phyloP scores from a whole-genome alignment of 2,888 invertebrate genomes.

The Neoascia interrupta region DNA sequence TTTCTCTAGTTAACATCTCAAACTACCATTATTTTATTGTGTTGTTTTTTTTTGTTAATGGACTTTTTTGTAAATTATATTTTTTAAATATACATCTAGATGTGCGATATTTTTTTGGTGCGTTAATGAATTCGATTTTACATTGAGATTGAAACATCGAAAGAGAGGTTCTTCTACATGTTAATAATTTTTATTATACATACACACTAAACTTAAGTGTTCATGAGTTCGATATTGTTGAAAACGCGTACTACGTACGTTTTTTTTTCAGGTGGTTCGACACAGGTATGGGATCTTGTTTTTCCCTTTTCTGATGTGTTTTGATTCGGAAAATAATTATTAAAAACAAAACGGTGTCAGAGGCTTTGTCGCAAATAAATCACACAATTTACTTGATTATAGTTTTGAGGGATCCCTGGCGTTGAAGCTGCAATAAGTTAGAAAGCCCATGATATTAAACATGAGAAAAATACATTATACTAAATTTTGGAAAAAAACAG shows the following conservation, averaged over 20 bases:
- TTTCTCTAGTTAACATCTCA: constrained; percentile 42
- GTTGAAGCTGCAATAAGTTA: too few species aligned
- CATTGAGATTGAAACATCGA: constrained; percentile 48
- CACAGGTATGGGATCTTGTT: constrained; percentile 14
- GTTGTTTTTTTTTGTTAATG: constrained; percentile 38
- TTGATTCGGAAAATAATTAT: neutral
- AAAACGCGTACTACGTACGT: neutral
- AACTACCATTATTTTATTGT: constrained; percentile 43
- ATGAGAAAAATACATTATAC: too few species aligned
- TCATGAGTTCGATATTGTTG: neutral
- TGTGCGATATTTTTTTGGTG: constrained; percentile 8
- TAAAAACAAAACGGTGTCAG: neutral
- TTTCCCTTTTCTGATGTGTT: neutral
- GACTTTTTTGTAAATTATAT: constrained; percentile 14
- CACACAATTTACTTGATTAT: neutral
- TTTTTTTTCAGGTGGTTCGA: constrained; percentile 19
- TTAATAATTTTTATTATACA: constrained; percentile 26
- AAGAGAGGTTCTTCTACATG: constrained; percentile 8
- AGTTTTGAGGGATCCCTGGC: too few species aligned
- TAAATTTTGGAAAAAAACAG: too few species aligned
- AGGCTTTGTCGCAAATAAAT: constrained; percentile 20
- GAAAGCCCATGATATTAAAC: too few species aligned
- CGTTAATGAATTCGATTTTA: constrained; percentile 42
- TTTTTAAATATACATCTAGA: constrained; percentile 1
- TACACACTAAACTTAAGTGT: constrained; percentile 1